Conservation (phyloP, 1,140 invertebrate species). For the Oedothorax gibbosus region DNA sequence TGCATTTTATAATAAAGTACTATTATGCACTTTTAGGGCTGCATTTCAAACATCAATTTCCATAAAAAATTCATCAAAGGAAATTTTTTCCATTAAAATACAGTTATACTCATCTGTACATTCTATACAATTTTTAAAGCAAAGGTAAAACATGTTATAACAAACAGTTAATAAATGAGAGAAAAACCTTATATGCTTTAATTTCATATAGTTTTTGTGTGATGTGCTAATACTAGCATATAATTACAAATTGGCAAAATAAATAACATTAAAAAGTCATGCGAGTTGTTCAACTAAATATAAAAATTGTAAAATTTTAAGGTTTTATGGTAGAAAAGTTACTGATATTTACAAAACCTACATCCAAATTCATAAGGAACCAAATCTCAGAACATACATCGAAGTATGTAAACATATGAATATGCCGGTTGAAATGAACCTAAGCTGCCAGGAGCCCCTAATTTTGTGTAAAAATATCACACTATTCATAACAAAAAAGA, state of each 20-base stretch:
- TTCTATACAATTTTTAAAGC: constrained; percentile 27
- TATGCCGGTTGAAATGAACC: background rate
- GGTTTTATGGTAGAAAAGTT: background rate
- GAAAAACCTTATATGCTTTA: too few species aligned
- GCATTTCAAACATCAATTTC: constrained; percentile 33
- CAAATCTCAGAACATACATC: background rate
- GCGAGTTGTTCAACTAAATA: background rate
- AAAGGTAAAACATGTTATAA: background rate
- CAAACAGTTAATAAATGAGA: too few species aligned
- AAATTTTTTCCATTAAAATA: constrained; percentile 10
- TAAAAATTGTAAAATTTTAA: constrained; percentile 1
- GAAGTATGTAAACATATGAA: background rate
- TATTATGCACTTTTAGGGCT: background rate
- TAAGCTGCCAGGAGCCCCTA: constrained; percentile 11
- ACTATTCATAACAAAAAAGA: constrained; percentile 10
- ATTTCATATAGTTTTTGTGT: too few species aligned
- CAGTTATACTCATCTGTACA: constrained; percentile 35
- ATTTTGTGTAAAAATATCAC: constrained; percentile 16
- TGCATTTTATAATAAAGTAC: too few species aligned
- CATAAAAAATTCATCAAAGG: constrained; percentile 21
- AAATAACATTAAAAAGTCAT: constrained; percentile 22
- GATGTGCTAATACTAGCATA: background rate
- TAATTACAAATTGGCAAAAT: constrained; percentile 8
- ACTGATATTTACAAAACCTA: constrained; percentile 27
- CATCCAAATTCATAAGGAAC: background rate